Evolutionary conservation across 2,113 vertebrate species (phyloP), one percentile per base, ranked within the genome.

Genomic region (Climacteris rufus): DNA sequence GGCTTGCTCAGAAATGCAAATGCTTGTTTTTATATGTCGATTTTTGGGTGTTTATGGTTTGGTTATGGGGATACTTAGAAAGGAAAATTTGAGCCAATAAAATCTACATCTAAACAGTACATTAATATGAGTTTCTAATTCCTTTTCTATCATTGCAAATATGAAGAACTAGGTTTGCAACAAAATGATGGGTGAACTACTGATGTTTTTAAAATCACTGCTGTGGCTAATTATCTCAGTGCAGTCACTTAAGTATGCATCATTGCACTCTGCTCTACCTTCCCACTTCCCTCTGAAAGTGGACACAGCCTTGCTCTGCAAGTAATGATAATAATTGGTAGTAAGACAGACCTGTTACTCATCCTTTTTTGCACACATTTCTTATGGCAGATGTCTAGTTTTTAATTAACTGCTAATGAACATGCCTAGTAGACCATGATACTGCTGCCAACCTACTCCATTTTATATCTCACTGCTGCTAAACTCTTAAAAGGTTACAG

Each of bases 331-430:
- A 87, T 98, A 97, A 98, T 97, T 97, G 97, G 95, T 97, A 91
- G 84, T 94, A 90, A 96, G 95, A 92, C 95, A 96, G 96, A 96
- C 94, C 88, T 96, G 96, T 90, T 98, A 96, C 96, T 97, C 94
- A 96, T 93, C 95, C 95, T 97, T 95, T 95, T 97, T 84, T 68
- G 52, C 94, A 74, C 96, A 90, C 77, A 83, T 96, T 97, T 98
- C 97, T 97, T 97, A 97, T 90, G 97, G 97, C 97, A 98, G 96
- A 96, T 97, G 97, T 98, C 97, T 97, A 91, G 69, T 95, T 98
- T 95, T 97, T 98, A 98, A 98, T 98, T 98, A 98, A 97, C 96
- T 94, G 86, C 95, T 98, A 98, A 98, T 98, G 97, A 98, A 96
- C 96, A 90, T 97, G 96, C 92, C 91, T 96, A 91, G 96, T 93